Percentiles rank a stretch among this genome's conserved stretches.
These are phyloP conservation scores for Cheumatopsyche charites DNA, from an alignment of 1,140 invertebrate species.

Conservation along the genomic window DNA sequence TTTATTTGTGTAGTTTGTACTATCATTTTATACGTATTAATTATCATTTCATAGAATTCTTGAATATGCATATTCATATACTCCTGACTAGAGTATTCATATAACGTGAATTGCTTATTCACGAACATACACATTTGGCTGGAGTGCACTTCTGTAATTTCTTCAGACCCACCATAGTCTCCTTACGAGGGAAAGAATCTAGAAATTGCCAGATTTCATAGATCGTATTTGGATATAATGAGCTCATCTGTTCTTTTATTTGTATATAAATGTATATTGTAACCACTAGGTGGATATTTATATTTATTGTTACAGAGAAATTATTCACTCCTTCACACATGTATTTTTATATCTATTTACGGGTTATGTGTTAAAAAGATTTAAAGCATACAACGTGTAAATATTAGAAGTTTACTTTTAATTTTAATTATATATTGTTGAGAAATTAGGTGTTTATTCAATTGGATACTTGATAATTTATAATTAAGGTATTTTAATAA, in stretches of 20 bases:
- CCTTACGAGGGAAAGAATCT: too few species aligned
- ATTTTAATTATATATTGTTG: conserved; percentile 36
- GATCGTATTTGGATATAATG: conserved; percentile 6
- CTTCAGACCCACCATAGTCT: too few species aligned
- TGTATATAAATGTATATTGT: conserved; percentile 38
- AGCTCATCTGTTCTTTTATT: conserved; percentile 23
- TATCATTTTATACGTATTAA: neutral
- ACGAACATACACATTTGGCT: too few species aligned
- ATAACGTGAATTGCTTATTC: too few species aligned
- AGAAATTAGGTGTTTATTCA: conserved; percentile 33
- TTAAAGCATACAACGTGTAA: conserved; percentile 35
- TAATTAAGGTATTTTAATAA: conserved; percentile 23
- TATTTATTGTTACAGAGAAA: conserved; percentile 41
- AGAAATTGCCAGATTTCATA: too few species aligned
- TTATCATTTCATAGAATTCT: too few species aligned
- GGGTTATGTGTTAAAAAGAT: conserved; percentile 39
- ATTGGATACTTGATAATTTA: conserved; percentile 25
- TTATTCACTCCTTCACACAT: conserved; percentile 34
- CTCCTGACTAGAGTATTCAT: too few species aligned
- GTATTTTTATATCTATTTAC: conserved; percentile 41
- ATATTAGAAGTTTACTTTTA: conserved; percentile 34
- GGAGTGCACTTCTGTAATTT: too few species aligned
- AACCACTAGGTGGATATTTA: conserved; percentile 40
- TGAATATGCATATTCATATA: too few species aligned
- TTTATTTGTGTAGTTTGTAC: conserved; percentile 17